Base-by-base conservation (phyloP, 2,113 vertebrate species). In the Xyliphius kryptos region DNA sequence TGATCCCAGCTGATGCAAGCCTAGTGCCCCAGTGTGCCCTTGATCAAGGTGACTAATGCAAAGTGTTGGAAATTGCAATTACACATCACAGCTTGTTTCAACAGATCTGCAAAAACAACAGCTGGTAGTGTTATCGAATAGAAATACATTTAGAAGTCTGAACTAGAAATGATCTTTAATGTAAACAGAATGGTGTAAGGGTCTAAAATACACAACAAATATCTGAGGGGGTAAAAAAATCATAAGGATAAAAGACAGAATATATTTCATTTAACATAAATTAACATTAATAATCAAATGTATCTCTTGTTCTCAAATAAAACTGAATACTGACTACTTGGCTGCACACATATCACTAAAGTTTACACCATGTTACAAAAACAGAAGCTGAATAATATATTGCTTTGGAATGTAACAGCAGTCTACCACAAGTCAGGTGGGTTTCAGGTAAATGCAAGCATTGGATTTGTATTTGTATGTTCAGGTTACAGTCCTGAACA, bases 401-500 rank as follows among this genome's bases (percentile, higher is more conserved):
- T 88, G 85, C 87, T 87, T 78, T 76, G 81, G 82, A 88, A 85
- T 85, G 82, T 82, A 84, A 85, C 86, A 85, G 85, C 84, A 84
- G 82, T 83, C 56, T 72, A 56, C 55, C 58, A 52, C 43, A 66
- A 64, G 64, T 58, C 61, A 44, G 68, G 67, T 57, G 56, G 71
- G 63, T 59, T 69, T 77, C 69, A 75, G 80, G 4, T 21, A 69
- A 50, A 71, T 74, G 75, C 71, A 3, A 68, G 74, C 74, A 77
- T 47, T 61, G n/a, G n/a, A n/a, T n/a, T n/a, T n/a, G n/a, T n/a
- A n/a, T n/a, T n/a, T n/a, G n/a, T n/a, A n/a, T n/a, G n/a, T n/a
- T n/a, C n/a, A n/a, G n/a, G n/a, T 70, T 63, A 61, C 55, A 69
- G 64, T 60, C 54, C 38, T 47, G 65, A n/a, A n/a, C n/a, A n/a